A percentile compares a stretch with the other conserved stretches of the same genome.
phyloP scores from a whole-genome alignment of 1,140 invertebrate species.

The Oreohelix idahoensis region DNA sequence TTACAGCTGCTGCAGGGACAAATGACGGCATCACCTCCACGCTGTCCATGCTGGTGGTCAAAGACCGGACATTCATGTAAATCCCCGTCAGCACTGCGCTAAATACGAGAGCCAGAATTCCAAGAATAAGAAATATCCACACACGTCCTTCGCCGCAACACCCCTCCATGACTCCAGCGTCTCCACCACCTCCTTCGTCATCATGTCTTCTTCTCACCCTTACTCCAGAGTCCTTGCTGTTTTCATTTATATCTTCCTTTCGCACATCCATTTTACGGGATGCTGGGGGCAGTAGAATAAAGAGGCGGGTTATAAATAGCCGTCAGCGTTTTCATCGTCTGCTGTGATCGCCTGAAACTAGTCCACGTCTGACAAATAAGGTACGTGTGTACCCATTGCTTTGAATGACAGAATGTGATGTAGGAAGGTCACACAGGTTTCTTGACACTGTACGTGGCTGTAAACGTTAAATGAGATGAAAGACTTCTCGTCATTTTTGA shows the following conservation, averaged over 20 bases:
- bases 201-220: background rate
- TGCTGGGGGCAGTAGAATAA: background rate
- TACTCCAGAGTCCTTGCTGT: background rate
- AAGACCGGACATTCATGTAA: constrained; percentile 50
- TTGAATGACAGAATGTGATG: too few relatives aligned
- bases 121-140: constrained; percentile 57
- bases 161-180: background rate
- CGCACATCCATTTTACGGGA: background rate
- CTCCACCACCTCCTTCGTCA: constrained; percentile 5
- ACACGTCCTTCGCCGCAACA: constrained; percentile 47
- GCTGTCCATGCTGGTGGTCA: constrained; percentile 49
- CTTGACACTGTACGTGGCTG: too few relatives aligned
- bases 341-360: too few relatives aligned
- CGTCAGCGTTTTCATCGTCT: background rate
- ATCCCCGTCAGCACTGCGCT: constrained; percentile 51
- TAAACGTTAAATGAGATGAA: too few relatives aligned
- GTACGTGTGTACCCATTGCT: too few relatives aligned
- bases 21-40: constrained; percentile 57
- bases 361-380: too few relatives aligned
- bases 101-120: constrained; percentile 48
- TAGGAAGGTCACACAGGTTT: too few relatives aligned
- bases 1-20: constrained; percentile 42
- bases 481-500: too few relatives aligned
- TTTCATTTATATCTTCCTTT: background rate
- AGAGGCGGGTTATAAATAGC: background rate